phyloP scores from a whole-genome alignment of 1,140 invertebrate genomes.

The Tribolium castaneum region DNA sequence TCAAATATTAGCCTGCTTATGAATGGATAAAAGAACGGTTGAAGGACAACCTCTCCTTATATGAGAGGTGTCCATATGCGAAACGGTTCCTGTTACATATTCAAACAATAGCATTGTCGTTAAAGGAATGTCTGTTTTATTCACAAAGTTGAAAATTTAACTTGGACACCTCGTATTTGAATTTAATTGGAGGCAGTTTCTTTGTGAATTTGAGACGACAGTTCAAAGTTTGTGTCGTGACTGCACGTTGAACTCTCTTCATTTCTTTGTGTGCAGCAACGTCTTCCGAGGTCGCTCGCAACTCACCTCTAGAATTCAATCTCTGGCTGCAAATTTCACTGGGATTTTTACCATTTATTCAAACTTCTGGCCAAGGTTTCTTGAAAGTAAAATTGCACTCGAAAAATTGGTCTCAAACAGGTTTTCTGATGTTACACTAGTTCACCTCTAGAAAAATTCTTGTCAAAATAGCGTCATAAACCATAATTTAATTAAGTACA shows the following conservation, averaged over 20 bases:
- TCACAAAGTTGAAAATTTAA: background rate
- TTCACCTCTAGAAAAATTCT: constrained; percentile 11
- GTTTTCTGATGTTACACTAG: background rate
- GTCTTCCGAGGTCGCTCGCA: constrained; percentile 3
- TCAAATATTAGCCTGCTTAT: constrained; percentile 42
- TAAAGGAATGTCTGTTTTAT: constrained; percentile 5
- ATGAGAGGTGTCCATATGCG: constrained; percentile 33
- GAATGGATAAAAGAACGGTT: constrained; percentile 44
- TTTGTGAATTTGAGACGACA: background rate
- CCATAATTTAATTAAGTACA: background rate
- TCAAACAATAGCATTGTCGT: constrained; percentile 25
- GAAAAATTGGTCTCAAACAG: background rate
- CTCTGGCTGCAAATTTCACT: background rate
- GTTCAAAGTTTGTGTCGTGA: constrained; percentile 36
- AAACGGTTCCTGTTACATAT: constrained; percentile 46
- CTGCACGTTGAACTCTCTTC: constrained; percentile 37
- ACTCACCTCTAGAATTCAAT: background rate
- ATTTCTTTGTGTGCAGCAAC: constrained; percentile 35
- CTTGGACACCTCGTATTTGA: no score
- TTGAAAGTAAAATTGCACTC: background rate
- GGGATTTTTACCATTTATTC: no score
- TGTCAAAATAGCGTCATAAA: background rate
- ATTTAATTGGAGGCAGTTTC: background rate
- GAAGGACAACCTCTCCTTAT: constrained; percentile 44
- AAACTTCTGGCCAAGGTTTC: constrained; percentile 8